These are phyloP conservation scores for Heliconius charithonia DNA, from an alignment of 2,888 invertebrate genomes.

Conservation along the genomic window DNA sequence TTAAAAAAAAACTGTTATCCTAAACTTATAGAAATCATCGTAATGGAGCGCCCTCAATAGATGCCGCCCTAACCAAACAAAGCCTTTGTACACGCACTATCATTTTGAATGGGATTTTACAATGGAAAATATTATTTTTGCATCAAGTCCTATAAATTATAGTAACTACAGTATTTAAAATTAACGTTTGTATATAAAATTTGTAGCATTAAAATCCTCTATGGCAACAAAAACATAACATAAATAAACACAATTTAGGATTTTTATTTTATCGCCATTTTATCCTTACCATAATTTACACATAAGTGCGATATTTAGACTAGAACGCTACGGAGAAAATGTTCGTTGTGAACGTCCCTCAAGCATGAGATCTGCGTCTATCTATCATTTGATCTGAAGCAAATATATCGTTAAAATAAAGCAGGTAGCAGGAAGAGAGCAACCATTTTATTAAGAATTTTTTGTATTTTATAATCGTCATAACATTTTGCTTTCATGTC, in stretches of 20 bases:
- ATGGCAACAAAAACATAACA: background rate
- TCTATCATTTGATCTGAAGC: too few species aligned
- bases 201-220: background rate
- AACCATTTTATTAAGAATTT: too few species aligned
- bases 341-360: too few species aligned
- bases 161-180: background rate
- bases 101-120: conserved; percentile 11
- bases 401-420: too few species aligned
- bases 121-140: conserved; percentile 20
- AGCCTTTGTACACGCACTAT: conserved; percentile 1
- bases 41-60: background rate
- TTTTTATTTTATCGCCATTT: too few species aligned
- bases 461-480: too few species aligned
- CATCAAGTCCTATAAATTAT: background rate
- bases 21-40: conserved; percentile 21
- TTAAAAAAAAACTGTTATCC: conserved; percentile 16
- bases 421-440: too few species aligned
- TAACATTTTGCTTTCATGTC: too few species aligned
- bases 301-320: too few species aligned
- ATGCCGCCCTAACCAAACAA: conserved; percentile 27
- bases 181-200: background rate
- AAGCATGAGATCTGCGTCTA: too few species aligned
- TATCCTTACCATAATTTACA: too few species aligned
- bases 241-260: background rate
- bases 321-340: too few species aligned